Percentiles rank a stretch among this genome's conserved stretches.
These are phyloP conservation scores for honey bee (Apis mellifera) DNA, from an alignment of 1,140 invertebrate genomes.

Conservation along the genomic window Amel_HAv3.1 CM009931.2:6584501-6585000, in stretches of 20 bases:
- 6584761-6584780: neutral
- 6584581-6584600: conserved; percentile 31
- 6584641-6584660: conserved; percentile 49
- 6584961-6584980: neutral
- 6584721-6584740: neutral
- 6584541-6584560: conserved; percentile 41
- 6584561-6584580: conserved; percentile 14
- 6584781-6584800: neutral
- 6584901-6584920: neutral
- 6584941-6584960: neutral
- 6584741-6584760: neutral
- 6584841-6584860: too few species aligned
- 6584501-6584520: neutral
- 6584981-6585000: neutral
- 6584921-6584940: conserved; percentile 1
- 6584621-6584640: conserved; percentile 36
- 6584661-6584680: conserved; percentile 69
- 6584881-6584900: neutral
- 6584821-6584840: neutral
- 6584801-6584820: neutral
- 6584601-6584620: conserved; percentile 18
- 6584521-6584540: conserved; percentile 22
- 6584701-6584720: neutral
- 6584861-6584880: neutral
- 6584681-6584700: conserved; percentile 23